Evolutionary conservation across 2,113 vertebrate species (phyloP).

Genomic region (Tinamus guttatus): DNA sequence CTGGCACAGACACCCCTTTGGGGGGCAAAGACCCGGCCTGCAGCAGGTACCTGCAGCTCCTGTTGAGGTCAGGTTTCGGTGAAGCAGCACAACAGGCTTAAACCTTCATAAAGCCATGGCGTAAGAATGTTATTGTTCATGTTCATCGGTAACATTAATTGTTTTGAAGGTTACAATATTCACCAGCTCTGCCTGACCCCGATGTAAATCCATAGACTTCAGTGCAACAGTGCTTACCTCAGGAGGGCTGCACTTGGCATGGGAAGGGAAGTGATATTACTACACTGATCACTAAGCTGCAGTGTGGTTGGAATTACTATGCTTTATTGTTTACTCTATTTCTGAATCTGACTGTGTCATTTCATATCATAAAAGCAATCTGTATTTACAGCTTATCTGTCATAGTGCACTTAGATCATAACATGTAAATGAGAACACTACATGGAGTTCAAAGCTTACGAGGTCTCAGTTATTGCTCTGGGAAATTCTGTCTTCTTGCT

Average conservation of each 20-base stretch:
- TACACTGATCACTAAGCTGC: background rate
- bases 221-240: background rate
- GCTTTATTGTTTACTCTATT: background rate
- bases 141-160: background rate
- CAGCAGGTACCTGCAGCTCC: background rate
- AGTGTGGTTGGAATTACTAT: background rate
- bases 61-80: background rate
- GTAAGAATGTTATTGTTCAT: background rate
- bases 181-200: background rate
- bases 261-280: background rate
- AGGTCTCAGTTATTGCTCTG: background rate
- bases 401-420: background rate
- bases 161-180: background rate
- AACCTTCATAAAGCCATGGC: background rate
- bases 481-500: background rate
- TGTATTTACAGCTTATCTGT: background rate
- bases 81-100: background rate
- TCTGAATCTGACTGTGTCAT: background rate
- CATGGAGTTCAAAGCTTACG: background rate
- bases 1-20: fast-evolving
- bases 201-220: background rate
- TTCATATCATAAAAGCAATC: background rate
- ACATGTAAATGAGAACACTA: background rate
- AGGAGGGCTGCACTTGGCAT: background rate
- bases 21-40: background rate